Conservation (phyloP, 1,140 invertebrate genomes). For the Drosophila neocordata region DNA sequence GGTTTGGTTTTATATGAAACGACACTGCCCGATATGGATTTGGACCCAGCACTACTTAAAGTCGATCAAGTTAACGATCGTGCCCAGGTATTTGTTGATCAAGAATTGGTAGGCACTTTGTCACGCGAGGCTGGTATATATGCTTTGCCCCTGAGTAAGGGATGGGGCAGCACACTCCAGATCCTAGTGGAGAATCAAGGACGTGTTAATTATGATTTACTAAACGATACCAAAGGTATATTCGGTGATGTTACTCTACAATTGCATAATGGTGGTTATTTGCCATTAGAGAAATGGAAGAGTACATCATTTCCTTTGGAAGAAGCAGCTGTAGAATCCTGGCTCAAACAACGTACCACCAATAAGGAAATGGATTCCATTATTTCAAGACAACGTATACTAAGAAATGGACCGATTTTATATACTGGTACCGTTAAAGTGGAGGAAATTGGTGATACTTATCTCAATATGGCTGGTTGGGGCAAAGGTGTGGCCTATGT, state of each 20-base stretch:
- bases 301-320: constrained; percentile 59
- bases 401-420: constrained; percentile 79
- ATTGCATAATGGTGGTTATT: constrained; percentile 52
- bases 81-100: constrained; percentile 89
- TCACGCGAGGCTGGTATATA: constrained; percentile 85
- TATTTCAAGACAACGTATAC: constrained; percentile 35
- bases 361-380: constrained; percentile 14
- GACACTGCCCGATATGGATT: constrained; percentile 83
- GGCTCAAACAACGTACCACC: constrained; percentile 29
- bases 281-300: constrained; percentile 60
- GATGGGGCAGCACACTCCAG: constrained; percentile 85
- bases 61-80: constrained; percentile 87
- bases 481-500: constrained; percentile 89
- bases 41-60: constrained; percentile 85
- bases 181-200: constrained; percentile 94
- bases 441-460: constrained; percentile 85
- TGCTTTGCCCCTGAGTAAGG: constrained; percentile 84
- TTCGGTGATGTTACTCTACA: constrained; percentile 65
- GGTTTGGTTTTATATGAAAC: constrained; percentile 91
- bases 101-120: constrained; percentile 85
- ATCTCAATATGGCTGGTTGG: constrained; percentile 87
- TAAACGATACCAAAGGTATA: constrained; percentile 89
- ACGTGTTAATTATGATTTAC: constrained; percentile 88
- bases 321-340: constrained; percentile 22
- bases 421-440: constrained; percentile 83